A percentile compares a stretch with the other conserved stretches of the same genome.
These are phyloP conservation scores for Alligator sinensis DNA, from an alignment of 2,113 vertebrate species.

Conservation along the genomic window DNA sequence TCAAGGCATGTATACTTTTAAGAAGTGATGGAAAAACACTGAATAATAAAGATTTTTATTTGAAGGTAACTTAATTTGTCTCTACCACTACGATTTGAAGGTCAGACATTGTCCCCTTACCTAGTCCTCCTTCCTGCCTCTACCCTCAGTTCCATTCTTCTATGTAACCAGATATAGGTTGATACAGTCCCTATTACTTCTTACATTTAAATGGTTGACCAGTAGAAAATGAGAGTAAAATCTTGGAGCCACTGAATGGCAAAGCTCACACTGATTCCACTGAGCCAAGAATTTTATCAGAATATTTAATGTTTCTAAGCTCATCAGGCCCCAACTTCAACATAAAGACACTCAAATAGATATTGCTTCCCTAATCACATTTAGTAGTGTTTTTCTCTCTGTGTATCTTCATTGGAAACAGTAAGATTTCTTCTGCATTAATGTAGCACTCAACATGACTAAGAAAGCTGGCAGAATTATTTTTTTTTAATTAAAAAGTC, in stretches of 20 bases:
- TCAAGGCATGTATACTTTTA: not conserved
- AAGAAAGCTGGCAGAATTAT: not conserved
- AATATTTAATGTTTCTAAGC: not conserved
- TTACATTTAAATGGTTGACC: not conserved
- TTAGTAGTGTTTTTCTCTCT: not conserved
- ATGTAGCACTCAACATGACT: not conserved
- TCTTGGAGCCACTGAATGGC: not conserved
- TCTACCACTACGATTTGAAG: not conserved
- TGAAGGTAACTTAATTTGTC: not conserved
- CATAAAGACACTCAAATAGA: not conserved
- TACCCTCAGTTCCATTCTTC: fast-evolving
- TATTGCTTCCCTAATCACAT: not conserved
- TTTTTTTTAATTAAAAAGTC: not conserved
- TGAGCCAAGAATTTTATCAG: not conserved
- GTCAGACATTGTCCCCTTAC: not conserved
- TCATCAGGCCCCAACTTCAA: not conserved
- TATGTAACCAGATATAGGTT: not conserved
- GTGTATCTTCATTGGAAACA: not conserved
- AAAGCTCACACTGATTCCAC: not conserved
- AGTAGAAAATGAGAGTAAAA: not conserved
- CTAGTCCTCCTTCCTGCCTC: not conserved
- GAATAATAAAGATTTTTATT: slow-evolving; percentile 1
- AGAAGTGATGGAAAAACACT: not conserved
- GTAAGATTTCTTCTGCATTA: not conserved
- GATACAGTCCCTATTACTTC: not conserved